Conservation (phyloP, 2,113 vertebrate species). For the Poeciliopsis prolifica region DNA sequence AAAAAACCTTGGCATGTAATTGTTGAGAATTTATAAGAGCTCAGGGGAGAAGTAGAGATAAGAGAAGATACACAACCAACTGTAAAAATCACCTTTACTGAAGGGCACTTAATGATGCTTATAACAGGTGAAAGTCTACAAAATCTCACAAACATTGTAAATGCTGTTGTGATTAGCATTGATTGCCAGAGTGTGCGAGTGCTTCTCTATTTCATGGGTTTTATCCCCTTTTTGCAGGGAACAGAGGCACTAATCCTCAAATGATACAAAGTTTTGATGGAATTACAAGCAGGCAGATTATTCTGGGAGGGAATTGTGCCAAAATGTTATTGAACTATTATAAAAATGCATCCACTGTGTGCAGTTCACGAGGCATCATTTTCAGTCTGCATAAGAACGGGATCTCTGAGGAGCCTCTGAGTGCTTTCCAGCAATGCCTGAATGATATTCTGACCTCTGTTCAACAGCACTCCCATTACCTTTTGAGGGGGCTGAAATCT, state of each 20-base stretch:
- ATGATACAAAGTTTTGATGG: slow-evolving; percentile 65
- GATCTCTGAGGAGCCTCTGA: slow-evolving; percentile 34
- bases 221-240: slow-evolving; percentile 43
- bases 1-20: slow-evolving; percentile 63
- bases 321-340: slow-evolving; percentile 64
- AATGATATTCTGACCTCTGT: slow-evolving; percentile 30
- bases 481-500: slow-evolving; percentile 9
- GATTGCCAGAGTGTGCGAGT: slow-evolving; percentile 40
- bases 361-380: slow-evolving; percentile 52
- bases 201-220: slow-evolving; percentile 26
- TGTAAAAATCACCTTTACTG: slow-evolving; percentile 66
- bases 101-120: slow-evolving; percentile 62
- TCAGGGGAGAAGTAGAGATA: slow-evolving; percentile 59
- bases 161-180: slow-evolving; percentile 60
- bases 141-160: slow-evolving; percentile 68
- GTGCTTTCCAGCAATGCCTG: slow-evolving; percentile 46
- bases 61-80: slow-evolving; percentile 49
- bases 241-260: slow-evolving; percentile 51
- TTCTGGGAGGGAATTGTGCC: slow-evolving; percentile 57
- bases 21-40: slow-evolving; percentile 73
- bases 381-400: slow-evolving; percentile 69
- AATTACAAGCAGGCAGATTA: slow-evolving; percentile 60
- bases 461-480: slow-evolving; percentile 30
- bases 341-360: slow-evolving; percentile 45
- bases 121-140: slow-evolving; percentile 61